Percentiles rank a stretch among this genome's conserved stretches.
Evolutionary conservation across 2,113 vertebrate genomes (phyloP).

Genomic region (Myiozetetes cayanensis): DNA sequence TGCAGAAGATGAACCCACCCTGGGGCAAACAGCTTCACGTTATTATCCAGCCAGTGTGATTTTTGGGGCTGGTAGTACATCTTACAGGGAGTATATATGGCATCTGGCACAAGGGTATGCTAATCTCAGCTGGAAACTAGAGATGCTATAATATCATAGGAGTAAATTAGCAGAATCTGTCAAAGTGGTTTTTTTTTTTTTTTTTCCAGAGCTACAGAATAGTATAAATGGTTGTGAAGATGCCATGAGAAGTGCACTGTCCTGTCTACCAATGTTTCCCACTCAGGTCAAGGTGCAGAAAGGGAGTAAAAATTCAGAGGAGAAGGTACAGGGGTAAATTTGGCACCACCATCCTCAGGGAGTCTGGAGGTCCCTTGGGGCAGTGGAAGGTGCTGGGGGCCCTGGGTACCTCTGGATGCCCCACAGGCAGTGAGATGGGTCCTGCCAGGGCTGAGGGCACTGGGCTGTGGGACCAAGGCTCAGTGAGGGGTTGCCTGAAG

Average conservation of each 20-base stretch:
- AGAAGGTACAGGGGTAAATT: neutral
- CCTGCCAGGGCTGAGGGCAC: fast-evolving
- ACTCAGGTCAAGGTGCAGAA: neutral
- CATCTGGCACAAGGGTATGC: neutral
- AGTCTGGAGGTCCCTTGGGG: fast-evolving
- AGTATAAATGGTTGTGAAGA: neutral
- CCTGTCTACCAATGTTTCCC: fast-evolving
- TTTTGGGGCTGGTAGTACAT: neutral
- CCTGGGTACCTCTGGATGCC: fast-evolving
- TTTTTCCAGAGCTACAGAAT: neutral
- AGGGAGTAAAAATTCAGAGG: neutral
- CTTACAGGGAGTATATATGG: neutral
- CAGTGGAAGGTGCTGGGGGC: neutral
- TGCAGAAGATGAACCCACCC: neutral
- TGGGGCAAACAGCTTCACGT: neutral
- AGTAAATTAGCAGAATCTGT: neutral
- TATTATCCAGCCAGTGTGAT: neutral
- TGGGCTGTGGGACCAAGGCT: neutral
- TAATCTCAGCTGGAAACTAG: neutral
- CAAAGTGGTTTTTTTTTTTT: neutral
- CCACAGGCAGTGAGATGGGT: fast-evolving
- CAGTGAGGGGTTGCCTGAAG: neutral
- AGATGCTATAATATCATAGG: neutral
- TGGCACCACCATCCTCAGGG: neutral
- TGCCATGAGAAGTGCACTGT: too few species aligned